phyloP scores from a whole-genome alignment of 2,113 vertebrate genomes.

The Diadophis punctatus region DNA sequence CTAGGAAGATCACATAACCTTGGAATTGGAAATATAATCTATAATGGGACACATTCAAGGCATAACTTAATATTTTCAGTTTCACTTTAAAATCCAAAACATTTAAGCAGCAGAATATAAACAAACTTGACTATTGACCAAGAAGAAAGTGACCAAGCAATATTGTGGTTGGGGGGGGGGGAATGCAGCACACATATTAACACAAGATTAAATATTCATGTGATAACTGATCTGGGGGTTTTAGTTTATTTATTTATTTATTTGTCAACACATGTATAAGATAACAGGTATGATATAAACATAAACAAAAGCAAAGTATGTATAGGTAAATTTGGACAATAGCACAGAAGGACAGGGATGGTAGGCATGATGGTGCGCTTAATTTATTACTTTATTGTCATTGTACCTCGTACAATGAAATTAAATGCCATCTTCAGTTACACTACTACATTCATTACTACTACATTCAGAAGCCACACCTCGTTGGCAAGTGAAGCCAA shows the following conservation, averaged over 20 bases:
- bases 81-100: neutral
- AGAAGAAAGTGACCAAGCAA: neutral
- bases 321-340: too few relatives aligned
- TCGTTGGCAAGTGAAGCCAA: neutral
- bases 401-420: too few relatives aligned
- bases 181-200: neutral
- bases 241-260: too few relatives aligned
- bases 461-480: neutral
- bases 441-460: neutral
- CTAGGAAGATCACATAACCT: neutral
- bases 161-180: neutral
- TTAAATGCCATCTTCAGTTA: too few relatives aligned
- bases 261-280: too few relatives aligned
- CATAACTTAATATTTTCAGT: neutral
- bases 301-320: too few relatives aligned
- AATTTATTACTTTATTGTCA: too few relatives aligned
- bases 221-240: neutral
- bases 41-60: neutral
- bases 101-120: neutral
- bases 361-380: too few relatives aligned
- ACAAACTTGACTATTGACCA: neutral
- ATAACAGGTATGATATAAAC: too few relatives aligned
- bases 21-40: neutral
- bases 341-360: too few relatives aligned
- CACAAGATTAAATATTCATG: neutral